Evolutionary conservation across 2,797 vertebrate genomes (phyloP).

Genomic region (Tokudaia muenninki): DNA sequence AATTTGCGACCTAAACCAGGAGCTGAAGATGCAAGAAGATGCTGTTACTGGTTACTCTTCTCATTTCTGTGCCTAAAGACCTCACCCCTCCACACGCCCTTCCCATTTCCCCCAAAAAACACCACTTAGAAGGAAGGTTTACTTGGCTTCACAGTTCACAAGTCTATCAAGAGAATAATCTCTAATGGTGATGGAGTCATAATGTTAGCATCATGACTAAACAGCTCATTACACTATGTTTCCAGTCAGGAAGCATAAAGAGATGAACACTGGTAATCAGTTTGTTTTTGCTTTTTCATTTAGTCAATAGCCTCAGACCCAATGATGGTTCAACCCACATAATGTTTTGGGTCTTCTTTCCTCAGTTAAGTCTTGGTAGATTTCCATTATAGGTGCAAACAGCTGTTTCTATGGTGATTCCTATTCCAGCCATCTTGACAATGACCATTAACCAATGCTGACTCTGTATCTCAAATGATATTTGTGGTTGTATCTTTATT

Average conservation of each 20-base stretch:
- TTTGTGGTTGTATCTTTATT: neutral
- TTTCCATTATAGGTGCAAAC: neutral
- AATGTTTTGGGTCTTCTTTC: neutral
- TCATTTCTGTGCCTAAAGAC: neutral
- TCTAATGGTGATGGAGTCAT: neutral
- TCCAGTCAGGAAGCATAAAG: neutral
- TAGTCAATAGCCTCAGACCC: no score
- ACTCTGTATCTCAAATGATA: neutral
- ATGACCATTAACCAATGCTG: neutral
- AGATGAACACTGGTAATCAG: neutral
- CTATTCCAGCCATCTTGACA: neutral
- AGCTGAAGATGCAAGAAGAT: neutral
- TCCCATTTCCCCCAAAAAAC: no score
- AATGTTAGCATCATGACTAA: neutral
- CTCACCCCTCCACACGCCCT: neutral
- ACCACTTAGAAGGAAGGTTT: neutral
- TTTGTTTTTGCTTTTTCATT: no score
- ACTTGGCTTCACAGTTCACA: neutral
- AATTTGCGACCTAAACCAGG: rapidly evolving
- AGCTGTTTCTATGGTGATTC: neutral
- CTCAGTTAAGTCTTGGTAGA: no score
- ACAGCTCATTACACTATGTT: neutral
- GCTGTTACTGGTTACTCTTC: neutral
- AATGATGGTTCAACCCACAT: neutral
- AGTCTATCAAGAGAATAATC: neutral